Conservation (phyloP, 2,888 invertebrate genomes). For the Camptogramma bilineatum region DNA sequence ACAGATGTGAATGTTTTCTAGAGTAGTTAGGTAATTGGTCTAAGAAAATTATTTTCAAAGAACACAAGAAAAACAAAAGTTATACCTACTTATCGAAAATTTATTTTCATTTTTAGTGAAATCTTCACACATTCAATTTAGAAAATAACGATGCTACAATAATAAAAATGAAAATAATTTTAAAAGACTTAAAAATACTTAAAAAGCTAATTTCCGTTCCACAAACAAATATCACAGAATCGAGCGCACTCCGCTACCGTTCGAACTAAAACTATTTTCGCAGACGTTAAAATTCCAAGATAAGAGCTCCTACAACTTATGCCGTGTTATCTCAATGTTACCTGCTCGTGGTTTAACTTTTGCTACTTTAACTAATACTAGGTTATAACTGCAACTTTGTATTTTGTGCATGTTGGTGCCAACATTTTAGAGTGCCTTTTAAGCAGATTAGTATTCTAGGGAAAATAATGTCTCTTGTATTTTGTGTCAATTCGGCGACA, state of each 20-base stretch:
- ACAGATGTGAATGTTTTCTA: too few species aligned
- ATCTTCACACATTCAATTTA: too few species aligned
- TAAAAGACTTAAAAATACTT: not conserved
- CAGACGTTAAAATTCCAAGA: slow-evolving; percentile 24
- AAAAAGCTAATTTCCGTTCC: slow-evolving; percentile 7
- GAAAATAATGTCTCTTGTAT: too few species aligned
- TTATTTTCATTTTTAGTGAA: too few species aligned
- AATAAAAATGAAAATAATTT: not conserved
- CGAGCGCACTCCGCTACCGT: slow-evolving; percentile 11
- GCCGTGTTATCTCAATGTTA: slow-evolving; percentile 14
- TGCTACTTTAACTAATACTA: slow-evolving; percentile 3
- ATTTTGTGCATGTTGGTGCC: not conserved
- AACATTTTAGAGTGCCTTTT: not conserved
- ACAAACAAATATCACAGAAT: slow-evolving; percentile 17
- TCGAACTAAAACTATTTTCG: slow-evolving; percentile 22
- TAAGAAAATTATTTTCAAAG: too few species aligned
- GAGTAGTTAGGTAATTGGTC: too few species aligned
- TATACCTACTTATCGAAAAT: too few species aligned
- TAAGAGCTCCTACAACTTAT: slow-evolving; percentile 19
- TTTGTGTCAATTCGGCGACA: too few species aligned
- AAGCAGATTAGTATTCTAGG: too few species aligned
- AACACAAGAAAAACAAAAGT: too few species aligned
- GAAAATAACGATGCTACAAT: not conserved
- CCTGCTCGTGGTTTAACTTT: slow-evolving; percentile 20
- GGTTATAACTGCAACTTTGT: slow-evolving; percentile 1